Percentiles rank a stretch among this genome's conserved stretches.
These are phyloP conservation scores for Pocillopora verrucosa DNA, from an alignment of 64 coral and sea anemone genomes.

Conservation along the genomic window DNA sequence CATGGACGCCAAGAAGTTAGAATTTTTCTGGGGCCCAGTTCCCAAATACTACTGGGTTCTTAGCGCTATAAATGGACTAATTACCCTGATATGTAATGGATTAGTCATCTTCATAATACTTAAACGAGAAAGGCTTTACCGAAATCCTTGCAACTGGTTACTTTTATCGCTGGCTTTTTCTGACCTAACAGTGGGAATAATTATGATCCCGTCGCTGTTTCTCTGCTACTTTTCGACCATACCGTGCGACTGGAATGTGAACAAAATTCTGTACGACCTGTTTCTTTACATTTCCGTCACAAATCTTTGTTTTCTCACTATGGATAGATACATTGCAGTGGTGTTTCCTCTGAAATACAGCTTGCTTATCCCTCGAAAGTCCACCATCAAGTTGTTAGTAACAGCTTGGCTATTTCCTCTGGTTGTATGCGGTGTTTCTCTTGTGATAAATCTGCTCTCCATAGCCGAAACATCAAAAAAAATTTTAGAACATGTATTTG, in stretches of 20 bases:
- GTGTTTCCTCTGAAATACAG: conserved; percentile 46
- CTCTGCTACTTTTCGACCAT: conserved; percentile 51
- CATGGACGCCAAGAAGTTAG: conserved; percentile 3
- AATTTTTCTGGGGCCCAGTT: conserved; percentile 34
- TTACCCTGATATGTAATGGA: conserved; percentile 63
- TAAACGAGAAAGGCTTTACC: conserved; percentile 30
- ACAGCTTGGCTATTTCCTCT: conserved; percentile 43
- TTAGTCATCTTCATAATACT: conserved; percentile 55
- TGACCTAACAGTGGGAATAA: conserved; percentile 48
- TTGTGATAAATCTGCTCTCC: conserved; percentile 18
- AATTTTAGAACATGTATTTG: conserved; percentile 3
- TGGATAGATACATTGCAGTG: conserved; percentile 65
- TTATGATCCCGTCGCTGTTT: conserved; percentile 71
- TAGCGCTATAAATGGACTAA: conserved; percentile 33
- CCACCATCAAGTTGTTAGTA: conserved; percentile 33
- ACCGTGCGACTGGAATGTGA: conserved; percentile 55
- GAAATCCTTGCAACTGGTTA: conserved; percentile 68
- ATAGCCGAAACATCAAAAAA: not conserved
- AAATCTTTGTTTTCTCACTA: conserved; percentile 62
- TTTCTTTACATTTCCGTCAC: conserved; percentile 57
- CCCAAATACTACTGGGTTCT: conserved; percentile 66
- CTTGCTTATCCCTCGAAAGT: conserved; percentile 12
- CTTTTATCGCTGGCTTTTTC: conserved; percentile 53
- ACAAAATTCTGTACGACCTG: conserved; percentile 62
- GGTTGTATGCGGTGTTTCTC: not conserved